Evolutionary conservation across 2,888 invertebrate genomes (phyloP).

Genomic region (Anticlea derivata): DNA sequence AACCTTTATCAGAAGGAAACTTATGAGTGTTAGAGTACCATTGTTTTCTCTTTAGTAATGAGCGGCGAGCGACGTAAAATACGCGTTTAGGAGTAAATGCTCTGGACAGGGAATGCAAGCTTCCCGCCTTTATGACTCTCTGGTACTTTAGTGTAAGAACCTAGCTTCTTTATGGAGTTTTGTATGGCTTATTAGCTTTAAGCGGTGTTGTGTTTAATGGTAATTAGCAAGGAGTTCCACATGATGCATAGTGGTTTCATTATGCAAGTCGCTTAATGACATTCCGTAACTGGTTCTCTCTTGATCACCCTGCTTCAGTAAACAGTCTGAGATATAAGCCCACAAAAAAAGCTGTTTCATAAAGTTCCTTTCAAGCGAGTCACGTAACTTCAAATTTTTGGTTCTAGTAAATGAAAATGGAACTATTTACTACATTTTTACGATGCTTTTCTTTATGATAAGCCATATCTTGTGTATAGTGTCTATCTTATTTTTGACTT

Average conservation of each 20-base stretch:
- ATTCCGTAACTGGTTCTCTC: too few species aligned
- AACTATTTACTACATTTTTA: too few species aligned
- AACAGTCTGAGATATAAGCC: too few species aligned
- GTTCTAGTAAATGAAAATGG: too few species aligned
- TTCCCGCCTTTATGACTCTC: slow-evolving; percentile 27
- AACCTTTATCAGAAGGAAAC: neutral
- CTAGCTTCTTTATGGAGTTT: slow-evolving; percentile 9
- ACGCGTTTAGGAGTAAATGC: slow-evolving; percentile 18
- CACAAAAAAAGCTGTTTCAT: too few species aligned
- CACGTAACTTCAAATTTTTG: too few species aligned
- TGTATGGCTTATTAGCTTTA: slow-evolving; percentile 6
- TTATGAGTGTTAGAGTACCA: neutral
- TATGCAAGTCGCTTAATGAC: too few species aligned
- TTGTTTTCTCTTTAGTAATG: slow-evolving; percentile 13
- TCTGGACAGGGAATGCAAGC: slow-evolving; percentile 29
- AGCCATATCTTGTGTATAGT: too few species aligned
- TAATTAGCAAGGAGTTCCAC: neutral
- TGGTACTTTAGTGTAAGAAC: slow-evolving; percentile 26
- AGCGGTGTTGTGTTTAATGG: neutral
- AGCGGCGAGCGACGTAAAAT: slow-evolving; percentile 14
- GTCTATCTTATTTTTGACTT: too few species aligned
- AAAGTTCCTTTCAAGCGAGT: too few species aligned
- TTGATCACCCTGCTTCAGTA: too few species aligned
- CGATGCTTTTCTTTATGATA: too few species aligned
- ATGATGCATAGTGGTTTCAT: slow-evolving; percentile 8